Percentiles rank a stretch among this genome's conserved stretches.
Conservation (phyloP, 1,140 invertebrate genomes). For the Venturia canescens region DNA sequence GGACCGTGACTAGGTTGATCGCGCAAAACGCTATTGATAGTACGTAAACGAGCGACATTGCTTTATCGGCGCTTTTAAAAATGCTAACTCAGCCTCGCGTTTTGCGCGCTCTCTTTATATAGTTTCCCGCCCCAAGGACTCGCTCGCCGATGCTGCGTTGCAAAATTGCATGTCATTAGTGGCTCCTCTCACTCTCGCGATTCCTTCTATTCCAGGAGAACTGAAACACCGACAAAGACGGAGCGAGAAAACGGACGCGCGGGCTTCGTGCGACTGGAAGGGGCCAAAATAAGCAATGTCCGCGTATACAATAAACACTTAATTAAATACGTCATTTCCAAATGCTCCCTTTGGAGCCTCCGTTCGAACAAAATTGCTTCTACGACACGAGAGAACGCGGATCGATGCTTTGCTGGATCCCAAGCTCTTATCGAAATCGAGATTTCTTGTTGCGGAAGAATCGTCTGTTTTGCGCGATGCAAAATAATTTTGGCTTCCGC, state of each 20-base stretch:
- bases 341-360: not conserved
- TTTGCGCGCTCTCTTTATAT: conserved; percentile 75
- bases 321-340: not conserved
- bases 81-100: conserved; percentile 62
- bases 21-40: conserved; percentile 41
- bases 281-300: not conserved
- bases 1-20: conserved; percentile 30
- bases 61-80: conserved; percentile 58
- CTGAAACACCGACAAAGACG: conserved; percentile 11
- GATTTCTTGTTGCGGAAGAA: no score
- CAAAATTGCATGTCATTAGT: conserved; percentile 77
- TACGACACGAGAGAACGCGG: not conserved
- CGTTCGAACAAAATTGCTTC: not conserved
- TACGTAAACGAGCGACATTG: conserved; percentile 54
- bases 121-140: conserved; percentile 75
- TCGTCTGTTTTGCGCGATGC: no score
- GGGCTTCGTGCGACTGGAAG: conserved; percentile 32
- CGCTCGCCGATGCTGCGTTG: conserved; percentile 67
- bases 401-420: not conserved
- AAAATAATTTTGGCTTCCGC: no score
- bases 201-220: not conserved
- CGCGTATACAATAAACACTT: not conserved
- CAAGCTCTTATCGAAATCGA: no score
- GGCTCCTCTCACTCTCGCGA: conserved; percentile 5
- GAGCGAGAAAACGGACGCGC: conserved; percentile 24